A percentile compares a stretch with the other conserved stretches of the same genome.
phyloP scores from a whole-genome alignment of 2,888 invertebrate species.

The Euplexia lucipara region DNA sequence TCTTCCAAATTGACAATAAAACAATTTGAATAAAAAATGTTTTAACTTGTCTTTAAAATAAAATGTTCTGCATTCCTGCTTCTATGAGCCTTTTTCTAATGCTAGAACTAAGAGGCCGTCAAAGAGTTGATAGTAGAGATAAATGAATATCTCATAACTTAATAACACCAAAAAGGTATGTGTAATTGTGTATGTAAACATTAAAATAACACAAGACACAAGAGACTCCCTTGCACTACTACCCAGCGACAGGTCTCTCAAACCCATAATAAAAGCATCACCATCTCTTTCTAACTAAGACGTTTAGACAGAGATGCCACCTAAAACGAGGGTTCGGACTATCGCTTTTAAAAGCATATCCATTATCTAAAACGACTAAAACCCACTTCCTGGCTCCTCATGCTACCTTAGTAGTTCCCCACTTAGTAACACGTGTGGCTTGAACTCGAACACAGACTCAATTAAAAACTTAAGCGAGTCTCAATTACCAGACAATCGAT shows the following conservation, averaged over 20 bases:
- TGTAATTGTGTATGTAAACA: too few species aligned
- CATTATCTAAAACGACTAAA: slow-evolving; percentile 8
- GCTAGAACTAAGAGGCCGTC: too few species aligned
- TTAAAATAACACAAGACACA: background rate
- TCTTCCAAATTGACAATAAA: too few species aligned
- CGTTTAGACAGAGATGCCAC: slow-evolving; percentile 4
- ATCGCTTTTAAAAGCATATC: slow-evolving; percentile 14
- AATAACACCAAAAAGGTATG: too few species aligned
- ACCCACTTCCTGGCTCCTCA: slow-evolving; percentile 12
- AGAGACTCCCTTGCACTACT: background rate
- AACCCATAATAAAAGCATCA: background rate
- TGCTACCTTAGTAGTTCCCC: slow-evolving; percentile 8
- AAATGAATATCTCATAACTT: too few species aligned
- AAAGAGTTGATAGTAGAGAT: too few species aligned
- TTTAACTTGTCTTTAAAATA: too few species aligned
- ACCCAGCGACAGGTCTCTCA: background rate
- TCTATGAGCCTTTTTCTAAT: too few species aligned
- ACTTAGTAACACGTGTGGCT: slow-evolving; percentile 24
- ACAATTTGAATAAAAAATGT: too few species aligned
- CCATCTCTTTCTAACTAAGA: slow-evolving; percentile 1
- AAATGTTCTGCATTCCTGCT: too few species aligned
- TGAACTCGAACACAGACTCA: slow-evolving; percentile 9
- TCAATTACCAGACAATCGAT: slow-evolving; percentile 45
- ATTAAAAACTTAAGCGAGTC: slow-evolving; percentile 29
- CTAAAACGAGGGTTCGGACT: background rate